phyloP scores from a whole-genome alignment of 2,888 invertebrate species.

The Ectobius pallidus region DNA sequence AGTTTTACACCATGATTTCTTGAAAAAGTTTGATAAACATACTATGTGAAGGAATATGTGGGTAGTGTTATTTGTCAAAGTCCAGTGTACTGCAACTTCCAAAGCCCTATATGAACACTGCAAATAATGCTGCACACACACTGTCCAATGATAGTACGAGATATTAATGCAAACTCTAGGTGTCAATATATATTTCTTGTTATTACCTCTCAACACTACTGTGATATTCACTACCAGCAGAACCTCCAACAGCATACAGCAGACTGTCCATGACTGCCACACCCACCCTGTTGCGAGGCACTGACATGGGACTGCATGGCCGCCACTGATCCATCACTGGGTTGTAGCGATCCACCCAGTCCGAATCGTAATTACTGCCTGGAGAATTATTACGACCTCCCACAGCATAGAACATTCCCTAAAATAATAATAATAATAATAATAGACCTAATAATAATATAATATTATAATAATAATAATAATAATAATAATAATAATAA shows the following conservation, averaged over 20 bases:
- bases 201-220: slow-evolving; percentile 91
- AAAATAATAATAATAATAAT: no score
- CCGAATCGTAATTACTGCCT: slow-evolving; percentile 68
- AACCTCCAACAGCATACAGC: slow-evolving; percentile 91
- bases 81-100: no score
- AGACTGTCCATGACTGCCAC: slow-evolving; percentile 86
- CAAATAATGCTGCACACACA: no score
- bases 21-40: no score
- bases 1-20: no score
- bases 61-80: no score
- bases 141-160: no score
- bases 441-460: not conserved
- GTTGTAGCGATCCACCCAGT: slow-evolving; percentile 77
- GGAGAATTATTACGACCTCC: slow-evolving; percentile 92
- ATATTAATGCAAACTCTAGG: no score
- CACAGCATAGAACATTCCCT: slow-evolving; percentile 88
- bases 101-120: no score
- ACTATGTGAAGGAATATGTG: no score
- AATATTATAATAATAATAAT: not conserved
- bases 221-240: slow-evolving; percentile 84
- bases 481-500: no score
- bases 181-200: no score
- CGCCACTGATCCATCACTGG: slow-evolving; percentile 86
- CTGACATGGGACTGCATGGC: slow-evolving; percentile 85
- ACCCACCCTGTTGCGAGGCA: slow-evolving; percentile 86